phyloP scores from a whole-genome alignment of 2,888 invertebrate genomes.

The Ennomos erosarius region DNA sequence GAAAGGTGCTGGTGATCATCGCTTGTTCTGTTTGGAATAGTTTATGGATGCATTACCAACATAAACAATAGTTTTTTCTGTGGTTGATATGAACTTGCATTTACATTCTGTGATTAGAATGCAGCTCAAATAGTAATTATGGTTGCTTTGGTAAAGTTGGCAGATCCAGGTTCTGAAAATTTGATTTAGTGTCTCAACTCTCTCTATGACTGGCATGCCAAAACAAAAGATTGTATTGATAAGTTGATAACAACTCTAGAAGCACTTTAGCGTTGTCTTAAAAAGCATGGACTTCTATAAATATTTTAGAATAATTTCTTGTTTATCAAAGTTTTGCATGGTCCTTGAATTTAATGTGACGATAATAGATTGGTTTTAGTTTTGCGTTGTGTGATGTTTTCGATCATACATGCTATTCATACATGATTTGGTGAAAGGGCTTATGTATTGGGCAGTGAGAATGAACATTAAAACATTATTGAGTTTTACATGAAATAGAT shows the following conservation, averaged over 20 bases:
- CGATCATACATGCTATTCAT: slow-evolving; percentile 50
- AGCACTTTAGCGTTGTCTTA: slow-evolving; percentile 34
- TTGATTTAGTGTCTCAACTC: not conserved
- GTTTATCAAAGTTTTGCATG: slow-evolving; percentile 43
- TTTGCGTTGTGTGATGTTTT: slow-evolving; percentile 41
- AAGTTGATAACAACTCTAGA: slow-evolving; percentile 22
- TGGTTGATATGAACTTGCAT: too few species aligned
- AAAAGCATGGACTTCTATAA: slow-evolving; percentile 36
- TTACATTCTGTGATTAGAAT: too few species aligned
- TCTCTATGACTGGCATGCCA: slow-evolving; percentile 20
- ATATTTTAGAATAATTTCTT: slow-evolving; percentile 31
- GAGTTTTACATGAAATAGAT: slow-evolving; percentile 57
- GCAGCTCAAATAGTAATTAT: too few species aligned
- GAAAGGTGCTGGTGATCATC: not conserved
- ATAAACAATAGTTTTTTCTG: too few species aligned
- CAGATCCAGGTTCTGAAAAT: too few species aligned
- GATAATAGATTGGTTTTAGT: slow-evolving; percentile 18
- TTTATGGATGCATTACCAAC: too few species aligned
- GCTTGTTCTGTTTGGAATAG: too few species aligned
- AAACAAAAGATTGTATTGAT: slow-evolving; percentile 23
- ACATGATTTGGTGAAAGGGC: slow-evolving; percentile 64
- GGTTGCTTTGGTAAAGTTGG: too few species aligned
- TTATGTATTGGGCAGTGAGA: slow-evolving; percentile 49
- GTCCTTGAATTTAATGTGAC: slow-evolving; percentile 32
- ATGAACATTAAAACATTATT: slow-evolving; percentile 46